Evolutionary conservation across 2,888 invertebrate species (phyloP), one percentile per base, ranked within the genome.

Genomic region (Drosophila lacicola): DNA sequence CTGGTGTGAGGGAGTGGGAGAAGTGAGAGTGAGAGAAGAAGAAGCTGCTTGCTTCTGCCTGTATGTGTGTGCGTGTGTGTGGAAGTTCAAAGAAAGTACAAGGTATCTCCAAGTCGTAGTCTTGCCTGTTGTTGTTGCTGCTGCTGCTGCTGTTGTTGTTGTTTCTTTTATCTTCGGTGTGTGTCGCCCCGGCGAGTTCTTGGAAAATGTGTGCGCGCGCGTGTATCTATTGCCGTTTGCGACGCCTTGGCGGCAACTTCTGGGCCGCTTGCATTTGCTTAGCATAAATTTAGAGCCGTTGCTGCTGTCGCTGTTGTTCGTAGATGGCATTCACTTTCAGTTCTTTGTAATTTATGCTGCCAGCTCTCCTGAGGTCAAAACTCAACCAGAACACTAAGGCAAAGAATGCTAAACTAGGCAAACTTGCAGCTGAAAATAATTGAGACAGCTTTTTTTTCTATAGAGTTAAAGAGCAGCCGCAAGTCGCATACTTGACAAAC

Each of bases 241-340:
- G 76, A 65, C 69, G 77, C 72, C 72, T 66, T 66, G 70, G 71
- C 67, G 57, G 63, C 68, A 65, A 70, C 66, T 69, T 64, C 39
- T 69, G 67, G 63, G 62, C 63, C 58, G 69, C 65, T 74, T 82
- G 83, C 88, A 83, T 83, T 86, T 78, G 78, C 60, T 83, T 86
- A 88, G 73, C 89, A 83, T 83, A 88, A 88, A 88, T 83, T 88
- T 70, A 68, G 72, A 68, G 51, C 29, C 63, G 54, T 37, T 46
- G 50, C 39, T 46, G 49, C 33, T 65, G 42, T 33, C 21, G 37
- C 14, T 47, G 54, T 25, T 62, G 45, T 46, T 54, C 4, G 55
- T 57, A 5, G 64, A 47, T 63, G 75, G 70, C 82, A 74, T 73
- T 83, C 72, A 80, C 77, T 77, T 88, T 80, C 64, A 56, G 74